These are phyloP conservation scores for Orthonychiurus folsomi DNA, from an alignment of 2,888 invertebrate species.

Conservation along the genomic window DNA sequence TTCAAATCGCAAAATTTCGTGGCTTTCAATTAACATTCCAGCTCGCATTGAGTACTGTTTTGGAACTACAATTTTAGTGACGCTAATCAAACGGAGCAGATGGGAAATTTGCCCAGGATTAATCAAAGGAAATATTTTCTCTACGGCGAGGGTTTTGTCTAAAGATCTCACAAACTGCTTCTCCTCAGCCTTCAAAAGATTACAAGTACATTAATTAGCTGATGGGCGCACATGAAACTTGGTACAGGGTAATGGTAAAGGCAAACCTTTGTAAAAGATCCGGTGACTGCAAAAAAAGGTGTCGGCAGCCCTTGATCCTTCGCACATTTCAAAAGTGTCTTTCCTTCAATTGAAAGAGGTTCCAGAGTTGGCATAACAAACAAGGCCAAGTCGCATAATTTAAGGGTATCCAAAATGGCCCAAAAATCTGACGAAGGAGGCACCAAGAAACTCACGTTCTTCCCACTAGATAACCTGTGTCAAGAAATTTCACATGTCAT, in stretches of 20 bases:
- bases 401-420: constrained; percentile 67
- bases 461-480: constrained; percentile 69
- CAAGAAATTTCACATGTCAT: background rate
- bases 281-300: constrained; percentile 54
- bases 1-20: constrained; percentile 14
- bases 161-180: constrained; percentile 41
- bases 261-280: constrained; percentile 29
- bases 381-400: constrained; percentile 76
- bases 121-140: constrained; percentile 65
- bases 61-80: constrained; percentile 30
- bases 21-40: constrained; percentile 30
- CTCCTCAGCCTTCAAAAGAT: constrained; percentile 44
- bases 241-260: too few relatives aligned
- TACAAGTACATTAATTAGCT: constrained; percentile 37
- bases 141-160: constrained; percentile 48
- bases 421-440: constrained; percentile 66
- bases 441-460: constrained; percentile 69
- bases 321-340: constrained; percentile 63
- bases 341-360: constrained; percentile 69
- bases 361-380: constrained; percentile 64
- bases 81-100: constrained; percentile 32
- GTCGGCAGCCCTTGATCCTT: constrained; percentile 77
- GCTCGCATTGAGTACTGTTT: constrained; percentile 32
- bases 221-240: constrained; percentile 39
- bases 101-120: constrained; percentile 54